Evolutionary conservation across 2,888 invertebrate species (phyloP).

Genomic region (Diloba caeruleocephala): DNA sequence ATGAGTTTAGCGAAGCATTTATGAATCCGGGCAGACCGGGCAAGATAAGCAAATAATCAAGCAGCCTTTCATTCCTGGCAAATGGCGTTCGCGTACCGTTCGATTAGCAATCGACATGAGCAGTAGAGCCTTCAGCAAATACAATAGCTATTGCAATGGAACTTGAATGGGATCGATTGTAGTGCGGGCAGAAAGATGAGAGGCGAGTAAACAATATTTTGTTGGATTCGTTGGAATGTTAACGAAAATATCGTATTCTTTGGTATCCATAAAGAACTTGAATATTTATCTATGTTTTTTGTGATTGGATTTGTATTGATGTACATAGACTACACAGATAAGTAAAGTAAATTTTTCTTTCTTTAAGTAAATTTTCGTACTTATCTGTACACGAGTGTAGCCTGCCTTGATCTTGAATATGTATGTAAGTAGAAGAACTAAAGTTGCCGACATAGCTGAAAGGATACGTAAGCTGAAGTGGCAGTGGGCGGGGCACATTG

Average conservation of each 20-base stretch:
- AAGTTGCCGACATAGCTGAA: too few relatives aligned
- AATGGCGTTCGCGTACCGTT: conserved; percentile 73
- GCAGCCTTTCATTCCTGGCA: conserved; percentile 71
- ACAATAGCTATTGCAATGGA: conserved; percentile 81
- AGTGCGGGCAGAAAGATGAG: conserved; percentile 73
- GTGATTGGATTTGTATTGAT: too few relatives aligned
- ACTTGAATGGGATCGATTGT: conserved; percentile 73
- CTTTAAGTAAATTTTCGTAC: too few relatives aligned
- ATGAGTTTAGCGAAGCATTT: conserved; percentile 48
- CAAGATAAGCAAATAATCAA: conserved; percentile 76
- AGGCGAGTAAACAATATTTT: conserved; percentile 78
- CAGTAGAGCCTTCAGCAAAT: conserved; percentile 83
- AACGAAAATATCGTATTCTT: conserved; percentile 48
- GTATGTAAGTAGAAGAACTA: too few relatives aligned
- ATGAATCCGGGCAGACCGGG: conserved; percentile 45
- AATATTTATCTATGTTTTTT: too few relatives aligned
- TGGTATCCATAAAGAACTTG: conserved; percentile 3
- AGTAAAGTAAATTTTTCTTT: too few relatives aligned
- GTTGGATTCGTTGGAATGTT: conserved; percentile 56
- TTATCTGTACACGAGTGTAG: not conserved
- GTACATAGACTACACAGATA: too few relatives aligned
- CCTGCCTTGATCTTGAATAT: not conserved
- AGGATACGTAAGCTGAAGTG: too few relatives aligned
- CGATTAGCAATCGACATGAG: conserved; percentile 84
- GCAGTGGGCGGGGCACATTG: too few relatives aligned